A percentile compares a stretch with the other conserved stretches of the same genome.
Conservation (phyloP, 2,888 invertebrate species). For the Neoitamus cyanurus region DNA sequence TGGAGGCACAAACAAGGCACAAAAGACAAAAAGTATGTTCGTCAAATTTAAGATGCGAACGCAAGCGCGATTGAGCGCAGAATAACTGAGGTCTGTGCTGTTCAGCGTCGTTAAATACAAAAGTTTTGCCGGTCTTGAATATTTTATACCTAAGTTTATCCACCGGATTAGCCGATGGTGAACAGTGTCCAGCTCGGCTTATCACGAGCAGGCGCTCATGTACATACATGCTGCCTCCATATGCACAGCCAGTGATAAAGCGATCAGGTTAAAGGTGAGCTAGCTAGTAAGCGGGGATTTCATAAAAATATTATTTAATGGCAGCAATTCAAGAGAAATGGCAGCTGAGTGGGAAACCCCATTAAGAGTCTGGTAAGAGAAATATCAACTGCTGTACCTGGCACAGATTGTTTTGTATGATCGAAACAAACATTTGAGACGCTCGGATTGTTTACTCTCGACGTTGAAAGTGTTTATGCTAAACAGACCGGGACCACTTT, state of each 20-base stretch:
- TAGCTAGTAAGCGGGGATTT: background rate
- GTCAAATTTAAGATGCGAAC: background rate
- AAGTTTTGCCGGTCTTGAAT: background rate
- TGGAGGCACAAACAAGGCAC: background rate
- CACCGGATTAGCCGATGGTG: background rate
- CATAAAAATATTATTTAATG: background rate
- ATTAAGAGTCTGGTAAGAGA: background rate
- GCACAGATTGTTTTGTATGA: background rate
- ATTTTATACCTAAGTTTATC: background rate
- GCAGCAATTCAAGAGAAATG: background rate
- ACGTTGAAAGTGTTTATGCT: background rate
- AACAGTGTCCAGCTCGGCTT: background rate
- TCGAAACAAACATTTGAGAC: background rate
- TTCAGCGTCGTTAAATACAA: constrained; percentile 18
- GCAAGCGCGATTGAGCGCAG: background rate
- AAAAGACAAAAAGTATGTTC: background rate
- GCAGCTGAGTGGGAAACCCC: background rate
- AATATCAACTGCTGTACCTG: background rate
- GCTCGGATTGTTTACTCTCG: background rate
- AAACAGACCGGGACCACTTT: constrained; percentile 40
- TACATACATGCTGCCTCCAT: background rate
- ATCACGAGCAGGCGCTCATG: background rate
- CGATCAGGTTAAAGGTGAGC: constrained; percentile 15
- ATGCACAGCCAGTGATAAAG: background rate
- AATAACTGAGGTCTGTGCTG: background rate